Evolutionary conservation across 2,113 vertebrate genomes (phyloP).

Genomic region (Spilogale gracilis): DNA sequence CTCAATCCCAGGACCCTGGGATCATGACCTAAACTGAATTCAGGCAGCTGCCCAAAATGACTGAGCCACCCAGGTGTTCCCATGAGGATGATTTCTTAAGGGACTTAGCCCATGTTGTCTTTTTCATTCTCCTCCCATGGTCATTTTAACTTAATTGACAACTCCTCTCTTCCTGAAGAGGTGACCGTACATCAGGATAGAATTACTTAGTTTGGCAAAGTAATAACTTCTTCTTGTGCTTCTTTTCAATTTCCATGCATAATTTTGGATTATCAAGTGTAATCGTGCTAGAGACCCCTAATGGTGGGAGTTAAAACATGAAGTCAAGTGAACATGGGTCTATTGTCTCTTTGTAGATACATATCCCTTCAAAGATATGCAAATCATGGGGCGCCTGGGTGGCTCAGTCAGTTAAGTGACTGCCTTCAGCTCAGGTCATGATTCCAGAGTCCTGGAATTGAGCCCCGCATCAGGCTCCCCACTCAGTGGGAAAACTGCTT

Average conservation of each 20-base stretch:
- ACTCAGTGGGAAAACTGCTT: too few relatives aligned
- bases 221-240: neutral
- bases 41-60: too few relatives aligned
- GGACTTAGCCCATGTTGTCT: neutral
- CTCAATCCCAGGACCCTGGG: neutral
- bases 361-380: neutral
- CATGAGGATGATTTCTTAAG: neutral
- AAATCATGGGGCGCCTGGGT: neutral
- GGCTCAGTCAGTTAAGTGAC: too few relatives aligned
- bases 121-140: neutral
- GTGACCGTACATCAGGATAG: neutral
- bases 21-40: neutral
- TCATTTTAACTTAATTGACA: neutral
- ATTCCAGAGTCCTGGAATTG: too few relatives aligned
- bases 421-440: too few relatives aligned
- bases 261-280: neutral
- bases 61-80: too few relatives aligned
- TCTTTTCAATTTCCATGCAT: neutral
- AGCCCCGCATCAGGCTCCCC: too few relatives aligned
- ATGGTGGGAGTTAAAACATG: neutral
- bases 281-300: neutral
- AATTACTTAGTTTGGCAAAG: neutral
- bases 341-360: neutral
- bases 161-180: neutral
- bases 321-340: neutral